Base-by-base conservation (phyloP, 2,113 vertebrate species). In the Solenodon paradoxus region DNA sequence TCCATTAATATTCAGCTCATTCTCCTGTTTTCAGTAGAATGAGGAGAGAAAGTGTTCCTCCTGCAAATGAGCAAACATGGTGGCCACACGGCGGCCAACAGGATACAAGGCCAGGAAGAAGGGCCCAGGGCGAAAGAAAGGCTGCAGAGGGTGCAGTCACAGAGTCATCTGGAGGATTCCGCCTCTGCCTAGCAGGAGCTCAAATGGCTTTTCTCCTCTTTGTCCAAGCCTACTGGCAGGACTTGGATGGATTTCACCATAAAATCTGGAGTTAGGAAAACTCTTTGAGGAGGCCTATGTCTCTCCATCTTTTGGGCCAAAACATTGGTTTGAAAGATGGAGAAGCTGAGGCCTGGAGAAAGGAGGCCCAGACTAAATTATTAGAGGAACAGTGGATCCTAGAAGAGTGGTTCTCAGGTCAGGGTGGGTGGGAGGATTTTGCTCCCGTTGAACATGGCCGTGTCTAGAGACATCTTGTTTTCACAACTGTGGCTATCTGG, bases 291-390 rank as follows among this genome's bases (percentile, higher is more conserved):
- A 30, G 3, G 42, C 38, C 47, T n/a, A 12, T 38, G 86, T 53
- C 28, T 64, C 63, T 28, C 63, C 26, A 40, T 61, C 61, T 90
- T 80, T 49, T 55, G 35, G 59, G 19, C 12, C 3, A 75, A 88
- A 26, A 35, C 64, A n/a, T 45, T 38, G 32, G 69, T 16, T 30
- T 59, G 77, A 71, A 35, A 80, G 57, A 24, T 20, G 64, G 79
- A 47, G 92, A 78, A 88, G 72, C 47, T 40, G 84, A 95, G 61
- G 59, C 71, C 61, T 35, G 11, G 69, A 30, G 12, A 88, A 45
- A 32, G 66, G 28, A 51, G 32, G 11, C 32, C 15, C 4, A 38
- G 66, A 8, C 42, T 26, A 12, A 49, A 89, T 5, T 69, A 10
- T 32, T 61, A 28, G 72, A 86, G 69, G 51, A 26, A 45, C n/a